Percentiles rank a stretch among this genome's conserved stretches.
Evolutionary conservation across 2,797 vertebrate genomes (phyloP).

Genomic region (Takifugu rubripes): DNA sequence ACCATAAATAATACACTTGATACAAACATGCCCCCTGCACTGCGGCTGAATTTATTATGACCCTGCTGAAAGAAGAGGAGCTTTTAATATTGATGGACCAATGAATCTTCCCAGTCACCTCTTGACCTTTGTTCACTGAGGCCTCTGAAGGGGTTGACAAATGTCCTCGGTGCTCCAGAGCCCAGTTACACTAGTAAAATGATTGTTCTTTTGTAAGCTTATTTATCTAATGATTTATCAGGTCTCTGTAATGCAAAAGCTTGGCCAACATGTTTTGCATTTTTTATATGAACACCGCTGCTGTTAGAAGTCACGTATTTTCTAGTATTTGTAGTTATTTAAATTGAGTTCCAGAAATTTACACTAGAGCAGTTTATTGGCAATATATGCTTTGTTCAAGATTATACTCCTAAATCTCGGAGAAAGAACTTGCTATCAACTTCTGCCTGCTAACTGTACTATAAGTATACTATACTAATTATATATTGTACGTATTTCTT

Average conservation of each 20-base stretch:
- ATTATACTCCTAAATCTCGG: too few relatives aligned
- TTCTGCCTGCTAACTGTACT: too few relatives aligned
- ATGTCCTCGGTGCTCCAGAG: constrained; percentile 38
- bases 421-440: too few relatives aligned
- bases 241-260: constrained; percentile 15
- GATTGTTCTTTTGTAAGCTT: constrained; percentile 9
- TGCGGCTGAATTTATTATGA: constrained; percentile 66
- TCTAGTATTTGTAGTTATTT: neutral
- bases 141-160: constrained; percentile 38
- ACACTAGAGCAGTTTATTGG: neutral
- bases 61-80: constrained; percentile 43
- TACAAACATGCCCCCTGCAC: constrained; percentile 65
- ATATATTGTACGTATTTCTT: too few relatives aligned
- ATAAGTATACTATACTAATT: too few relatives aligned
- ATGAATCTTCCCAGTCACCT: constrained; percentile 58
- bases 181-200: constrained; percentile 9
- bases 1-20: constrained; percentile 70
- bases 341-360: neutral
- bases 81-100: constrained; percentile 52
- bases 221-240: neutral
- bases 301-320: neutral
- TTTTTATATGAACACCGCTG: neutral
- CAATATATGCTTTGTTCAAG: neutral
- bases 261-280: neutral
- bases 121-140: constrained; percentile 56